These are phyloP conservation scores for Riparia riparia DNA, from an alignment of 2,113 vertebrate species.

Conservation along the genomic window DNA sequence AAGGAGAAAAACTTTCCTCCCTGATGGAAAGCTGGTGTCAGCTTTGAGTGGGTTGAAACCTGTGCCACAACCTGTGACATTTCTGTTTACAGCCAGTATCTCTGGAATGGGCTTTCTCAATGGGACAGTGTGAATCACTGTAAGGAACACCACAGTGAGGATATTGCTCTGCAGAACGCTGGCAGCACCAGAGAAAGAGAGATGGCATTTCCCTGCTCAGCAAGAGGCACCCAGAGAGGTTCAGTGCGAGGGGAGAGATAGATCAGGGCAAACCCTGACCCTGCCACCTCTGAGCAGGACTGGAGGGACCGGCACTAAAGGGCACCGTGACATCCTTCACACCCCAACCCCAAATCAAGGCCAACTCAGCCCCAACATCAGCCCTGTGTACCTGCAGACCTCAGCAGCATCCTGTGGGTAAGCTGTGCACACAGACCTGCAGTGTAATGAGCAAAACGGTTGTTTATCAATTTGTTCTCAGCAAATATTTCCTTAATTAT, in stretches of 20 bases:
- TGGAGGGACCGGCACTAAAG: not conserved
- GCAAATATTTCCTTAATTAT: not conserved
- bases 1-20: slow-evolving; percentile 21
- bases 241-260: accelerated
- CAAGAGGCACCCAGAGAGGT: not conserved
- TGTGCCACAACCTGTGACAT: slow-evolving; percentile 18
- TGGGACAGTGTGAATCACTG: not conserved
- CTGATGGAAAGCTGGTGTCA: slow-evolving; percentile 52
- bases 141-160: not conserved
- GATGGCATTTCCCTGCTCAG: not conserved
- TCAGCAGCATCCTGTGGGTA: not conserved
- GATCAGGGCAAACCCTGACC: not conserved
- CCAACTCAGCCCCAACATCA: not conserved
- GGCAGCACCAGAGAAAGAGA: not conserved
- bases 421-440: not conserved
- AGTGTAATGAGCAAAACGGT: not conserved
- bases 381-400: not conserved
- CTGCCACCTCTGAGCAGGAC: not conserved
- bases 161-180: not conserved
- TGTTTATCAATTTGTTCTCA: not conserved
- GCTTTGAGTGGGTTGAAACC: slow-evolving; percentile 16
- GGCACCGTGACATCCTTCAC: not conserved
- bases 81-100: slow-evolving; percentile 32
- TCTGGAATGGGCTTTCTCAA: not conserved
- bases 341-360: not conserved